Evolutionary conservation across 2,113 vertebrate species (phyloP).

Genomic region (Gymnobelideus leadbeateri): DNA sequence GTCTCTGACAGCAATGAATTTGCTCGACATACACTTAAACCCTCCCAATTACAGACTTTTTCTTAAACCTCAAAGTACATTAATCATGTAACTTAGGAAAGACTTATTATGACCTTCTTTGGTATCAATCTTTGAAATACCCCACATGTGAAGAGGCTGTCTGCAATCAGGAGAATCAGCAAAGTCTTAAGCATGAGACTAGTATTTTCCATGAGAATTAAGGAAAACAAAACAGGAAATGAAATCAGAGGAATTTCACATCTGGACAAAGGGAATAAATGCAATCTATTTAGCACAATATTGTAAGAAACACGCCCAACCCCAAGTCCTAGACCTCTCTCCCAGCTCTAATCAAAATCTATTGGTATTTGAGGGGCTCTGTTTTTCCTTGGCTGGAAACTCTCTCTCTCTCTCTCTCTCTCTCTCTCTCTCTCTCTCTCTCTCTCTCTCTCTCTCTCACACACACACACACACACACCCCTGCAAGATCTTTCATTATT

Average conservation of each 20-base stretch:
- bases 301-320: neutral
- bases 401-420: too few relatives aligned
- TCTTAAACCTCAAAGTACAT: conserved; percentile 76
- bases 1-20: conserved; percentile 83
- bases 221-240: conserved; percentile 47
- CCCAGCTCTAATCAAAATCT: neutral
- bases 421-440: too few relatives aligned
- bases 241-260: conserved; percentile 1
- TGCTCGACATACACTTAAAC: conserved; percentile 75
- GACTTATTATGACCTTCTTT: conserved; percentile 76
- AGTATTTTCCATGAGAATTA: conserved; percentile 32
- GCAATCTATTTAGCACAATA: neutral
- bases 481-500: neutral
- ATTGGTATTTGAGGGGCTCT: neutral
- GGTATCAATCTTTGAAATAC: conserved; percentile 72
- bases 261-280: conserved; percentile 1
- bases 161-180: conserved; percentile 35
- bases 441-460: neutral
- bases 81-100: conserved; percentile 78
- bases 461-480: neutral
- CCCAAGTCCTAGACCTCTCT: neutral
- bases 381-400: neutral
- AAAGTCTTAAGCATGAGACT: conserved; percentile 32
- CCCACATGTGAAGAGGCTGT: conserved; percentile 42
- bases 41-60: conserved; percentile 82